These are phyloP conservation scores for Gallirallus australis DNA, from an alignment of 2,797 vertebrate genomes.

Conservation along the genomic window DNA sequence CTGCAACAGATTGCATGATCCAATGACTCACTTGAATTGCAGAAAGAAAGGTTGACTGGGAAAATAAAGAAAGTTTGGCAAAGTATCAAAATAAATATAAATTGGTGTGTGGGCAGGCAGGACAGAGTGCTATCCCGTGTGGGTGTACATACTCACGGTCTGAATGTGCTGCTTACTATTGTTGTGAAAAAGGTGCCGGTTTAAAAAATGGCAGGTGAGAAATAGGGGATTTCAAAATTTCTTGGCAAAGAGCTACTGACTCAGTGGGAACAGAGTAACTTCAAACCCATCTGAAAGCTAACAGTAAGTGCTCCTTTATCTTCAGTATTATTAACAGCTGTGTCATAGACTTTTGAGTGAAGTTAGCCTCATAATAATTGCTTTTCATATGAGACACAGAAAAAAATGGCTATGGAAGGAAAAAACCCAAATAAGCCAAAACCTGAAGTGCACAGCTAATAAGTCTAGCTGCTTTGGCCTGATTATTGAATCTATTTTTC, in stretches of 20 bases:
- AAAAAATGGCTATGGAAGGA: background rate
- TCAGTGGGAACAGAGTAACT: background rate
- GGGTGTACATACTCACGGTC: background rate
- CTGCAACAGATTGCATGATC: background rate
- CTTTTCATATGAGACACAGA: background rate
- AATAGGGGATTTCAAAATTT: background rate
- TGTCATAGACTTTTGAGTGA: background rate
- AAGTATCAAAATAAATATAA: constrained; percentile 8
- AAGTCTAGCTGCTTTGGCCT: background rate
- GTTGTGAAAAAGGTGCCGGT: background rate
- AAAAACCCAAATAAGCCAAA: background rate
- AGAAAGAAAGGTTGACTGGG: background rate
- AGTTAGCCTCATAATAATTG: background rate
- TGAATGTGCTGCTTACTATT: background rate
- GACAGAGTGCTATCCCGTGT: background rate
- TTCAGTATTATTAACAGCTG: background rate
- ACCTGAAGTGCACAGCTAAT: background rate
- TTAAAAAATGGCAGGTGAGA: background rate
- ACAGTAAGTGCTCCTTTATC: background rate
- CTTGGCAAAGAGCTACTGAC: background rate
- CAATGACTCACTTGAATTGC: constrained; percentile 28
- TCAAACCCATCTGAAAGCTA: background rate
- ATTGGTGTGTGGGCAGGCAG: background rate
- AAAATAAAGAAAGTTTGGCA: constrained; percentile 23
- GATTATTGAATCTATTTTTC: background rate